A percentile compares a stretch with the other conserved stretches of the same genome.
These are phyloP conservation scores for Ormia ochracea DNA, from an alignment of 2,888 invertebrate species.

Conservation along the genomic window DNA sequence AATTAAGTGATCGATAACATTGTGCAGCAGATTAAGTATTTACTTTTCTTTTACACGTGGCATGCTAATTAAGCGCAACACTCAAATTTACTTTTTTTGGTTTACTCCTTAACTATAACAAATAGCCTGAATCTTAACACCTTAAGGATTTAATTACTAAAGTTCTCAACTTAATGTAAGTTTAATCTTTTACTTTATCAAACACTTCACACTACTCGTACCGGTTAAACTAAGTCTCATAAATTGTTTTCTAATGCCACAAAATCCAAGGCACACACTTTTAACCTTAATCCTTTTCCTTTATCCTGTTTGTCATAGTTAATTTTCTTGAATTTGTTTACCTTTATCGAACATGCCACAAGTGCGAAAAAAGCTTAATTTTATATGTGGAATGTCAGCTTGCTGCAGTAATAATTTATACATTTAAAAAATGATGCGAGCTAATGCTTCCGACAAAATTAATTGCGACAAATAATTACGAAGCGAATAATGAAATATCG, in stretches of 20 bases:
- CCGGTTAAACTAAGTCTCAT: not conserved
- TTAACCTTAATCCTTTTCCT: constrained; percentile 17
- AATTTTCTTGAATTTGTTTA: not conserved
- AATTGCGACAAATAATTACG: too few species aligned
- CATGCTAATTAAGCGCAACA: too few species aligned
- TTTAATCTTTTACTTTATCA: not conserved
- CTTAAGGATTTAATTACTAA: constrained; percentile 7
- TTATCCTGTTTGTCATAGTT: constrained; percentile 27
- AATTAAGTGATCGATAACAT: too few species aligned
- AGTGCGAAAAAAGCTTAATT: not conserved
- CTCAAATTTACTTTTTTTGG: too few species aligned
- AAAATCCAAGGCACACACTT: not conserved
- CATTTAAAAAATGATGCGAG: not conserved
- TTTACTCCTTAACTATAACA: not conserved
- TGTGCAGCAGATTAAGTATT: too few species aligned
- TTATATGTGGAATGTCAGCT: not conserved
- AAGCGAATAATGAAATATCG: too few species aligned
- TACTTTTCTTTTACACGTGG: too few species aligned
- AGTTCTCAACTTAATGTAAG: constrained; percentile 6
- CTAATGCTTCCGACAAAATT: constrained; percentile 21
- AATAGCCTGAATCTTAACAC: not conserved
- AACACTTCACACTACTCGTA: not conserved
- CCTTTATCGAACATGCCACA: not conserved
- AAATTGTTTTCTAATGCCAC: not conserved
- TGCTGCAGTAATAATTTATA: constrained; percentile 1